Evolutionary conservation across 2,888 invertebrate genomes (phyloP).

Genomic region (Drosophila flavopinicola): DNA sequence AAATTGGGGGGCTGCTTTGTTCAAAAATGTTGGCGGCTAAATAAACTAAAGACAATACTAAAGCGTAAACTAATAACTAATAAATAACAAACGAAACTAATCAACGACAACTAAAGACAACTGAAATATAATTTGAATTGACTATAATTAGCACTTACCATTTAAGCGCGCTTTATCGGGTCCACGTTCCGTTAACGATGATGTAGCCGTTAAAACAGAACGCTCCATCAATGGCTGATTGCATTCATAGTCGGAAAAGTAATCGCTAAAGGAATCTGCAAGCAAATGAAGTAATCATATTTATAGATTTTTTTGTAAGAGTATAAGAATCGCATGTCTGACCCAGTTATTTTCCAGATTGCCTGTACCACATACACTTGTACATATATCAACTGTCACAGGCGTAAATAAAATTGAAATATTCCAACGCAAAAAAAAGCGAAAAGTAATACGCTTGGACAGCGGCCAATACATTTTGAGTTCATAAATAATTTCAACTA

Average conservation of each 20-base stretch:
- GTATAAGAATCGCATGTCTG: constrained; percentile 30
- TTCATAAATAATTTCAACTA: constrained; percentile 39
- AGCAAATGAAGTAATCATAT: constrained; percentile 11
- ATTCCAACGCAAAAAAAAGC: constrained; percentile 24
- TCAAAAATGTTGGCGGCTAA: constrained; percentile 40
- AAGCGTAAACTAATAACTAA: constrained; percentile 31
- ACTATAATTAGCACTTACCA: constrained; percentile 87
- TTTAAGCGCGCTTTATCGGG: constrained; percentile 93
- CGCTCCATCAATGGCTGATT: constrained; percentile 90
- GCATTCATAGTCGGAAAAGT: constrained; percentile 89
- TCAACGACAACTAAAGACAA: constrained; percentile 19
- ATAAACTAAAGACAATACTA: constrained; percentile 26
- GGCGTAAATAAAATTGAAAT: constrained; percentile 54
- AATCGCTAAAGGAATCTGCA: constrained; percentile 82
- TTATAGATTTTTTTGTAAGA: constrained; percentile 16
- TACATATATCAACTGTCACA: constrained; percentile 60
- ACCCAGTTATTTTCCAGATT: constrained; percentile 47
- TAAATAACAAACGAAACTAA: constrained; percentile 18
- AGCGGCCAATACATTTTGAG: constrained; percentile 51
- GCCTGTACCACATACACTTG: constrained; percentile 1
- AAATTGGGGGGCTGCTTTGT: constrained; percentile 5
- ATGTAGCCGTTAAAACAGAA: constrained; percentile 91
- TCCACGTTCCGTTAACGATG: constrained; percentile 91
- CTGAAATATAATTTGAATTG: not conserved
- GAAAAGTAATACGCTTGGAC: constrained; percentile 52